These are phyloP conservation scores for Anabacerthia variegaticeps DNA, from an alignment of 2,797 vertebrate genomes.

Conservation along the genomic window DNA sequence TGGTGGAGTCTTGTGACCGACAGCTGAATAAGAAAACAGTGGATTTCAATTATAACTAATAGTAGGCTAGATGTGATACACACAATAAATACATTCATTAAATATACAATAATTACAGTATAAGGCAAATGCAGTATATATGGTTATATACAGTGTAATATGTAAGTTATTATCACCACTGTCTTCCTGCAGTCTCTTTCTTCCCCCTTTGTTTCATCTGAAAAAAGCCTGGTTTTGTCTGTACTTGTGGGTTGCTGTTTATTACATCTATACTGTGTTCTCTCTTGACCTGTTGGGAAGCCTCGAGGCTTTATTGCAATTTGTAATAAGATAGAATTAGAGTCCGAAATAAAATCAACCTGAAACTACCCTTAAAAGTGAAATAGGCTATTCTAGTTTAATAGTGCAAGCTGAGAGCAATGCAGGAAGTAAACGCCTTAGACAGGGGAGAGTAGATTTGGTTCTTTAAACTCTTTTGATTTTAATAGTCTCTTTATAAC, in stretches of 20 bases:
- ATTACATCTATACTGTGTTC: neutral
- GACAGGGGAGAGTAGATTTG: slow-evolving; percentile 25
- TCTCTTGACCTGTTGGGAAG: neutral
- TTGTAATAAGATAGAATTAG: slow-evolving; percentile 31
- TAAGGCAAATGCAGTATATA: neutral
- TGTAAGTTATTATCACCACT: neutral
- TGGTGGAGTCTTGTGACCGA: neutral
- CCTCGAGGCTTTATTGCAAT: neutral
- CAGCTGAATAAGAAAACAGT: neutral
- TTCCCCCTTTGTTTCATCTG: neutral
- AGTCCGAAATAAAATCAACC: slow-evolving; percentile 29
- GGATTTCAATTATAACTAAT: neutral
- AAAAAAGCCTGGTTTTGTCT: neutral
- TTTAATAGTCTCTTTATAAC: slow-evolving; percentile 24
- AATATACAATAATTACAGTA: neutral
- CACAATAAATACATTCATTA: neutral
- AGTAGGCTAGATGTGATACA: neutral
- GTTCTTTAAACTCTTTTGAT: slow-evolving; percentile 5
- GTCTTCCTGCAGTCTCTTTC: neutral
- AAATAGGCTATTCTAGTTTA: neutral
- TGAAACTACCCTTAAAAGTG: neutral
- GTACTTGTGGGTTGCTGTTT: neutral
- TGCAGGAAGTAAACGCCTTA: slow-evolving; percentile 15
- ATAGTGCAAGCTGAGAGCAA: slow-evolving; percentile 11
- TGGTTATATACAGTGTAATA: neutral